These are phyloP conservation scores for Aeoliscus strigatus DNA, from an alignment of 2,797 vertebrate genomes.

Conservation along the genomic window DNA sequence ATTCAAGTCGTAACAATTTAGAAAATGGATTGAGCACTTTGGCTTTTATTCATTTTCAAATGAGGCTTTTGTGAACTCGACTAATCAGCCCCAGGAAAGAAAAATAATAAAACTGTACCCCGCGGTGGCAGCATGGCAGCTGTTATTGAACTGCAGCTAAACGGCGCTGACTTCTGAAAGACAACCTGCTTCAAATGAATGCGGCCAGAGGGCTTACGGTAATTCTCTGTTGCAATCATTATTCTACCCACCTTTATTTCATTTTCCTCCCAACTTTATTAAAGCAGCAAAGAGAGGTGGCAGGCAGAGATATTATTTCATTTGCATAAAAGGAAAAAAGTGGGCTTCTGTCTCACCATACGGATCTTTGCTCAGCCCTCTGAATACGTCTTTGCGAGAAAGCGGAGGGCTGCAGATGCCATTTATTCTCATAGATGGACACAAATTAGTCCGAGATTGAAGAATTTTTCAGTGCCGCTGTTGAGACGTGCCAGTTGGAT, in stretches of 20 bases:
- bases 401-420: slow-evolving; percentile 30
- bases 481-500: slow-evolving; percentile 14
- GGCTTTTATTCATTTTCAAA: no score
- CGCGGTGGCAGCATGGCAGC: no score
- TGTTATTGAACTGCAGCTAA: slow-evolving; percentile 29
- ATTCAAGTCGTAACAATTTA: no score
- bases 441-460: slow-evolving; percentile 34
- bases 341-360: slow-evolving; percentile 8
- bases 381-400: slow-evolving; percentile 30
- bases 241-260: slow-evolving; percentile 54
- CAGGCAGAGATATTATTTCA: slow-evolving; percentile 49
- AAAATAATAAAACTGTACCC: no score
- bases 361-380: slow-evolving; percentile 30
- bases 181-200: slow-evolving; percentile 38
- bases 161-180: slow-evolving; percentile 30
- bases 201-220: slow-evolving; percentile 31
- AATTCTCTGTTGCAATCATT: slow-evolving; percentile 51
- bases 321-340: slow-evolving; percentile 58
- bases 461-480: slow-evolving; percentile 21
- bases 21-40: no score
- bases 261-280: slow-evolving; percentile 52
- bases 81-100: no score
- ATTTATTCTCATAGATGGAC: slow-evolving; percentile 20
- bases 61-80: no score
- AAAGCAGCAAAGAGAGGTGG: slow-evolving; percentile 42